phyloP scores from a whole-genome alignment of 2,888 invertebrate genomes.

The Xanthia icteritia region DNA sequence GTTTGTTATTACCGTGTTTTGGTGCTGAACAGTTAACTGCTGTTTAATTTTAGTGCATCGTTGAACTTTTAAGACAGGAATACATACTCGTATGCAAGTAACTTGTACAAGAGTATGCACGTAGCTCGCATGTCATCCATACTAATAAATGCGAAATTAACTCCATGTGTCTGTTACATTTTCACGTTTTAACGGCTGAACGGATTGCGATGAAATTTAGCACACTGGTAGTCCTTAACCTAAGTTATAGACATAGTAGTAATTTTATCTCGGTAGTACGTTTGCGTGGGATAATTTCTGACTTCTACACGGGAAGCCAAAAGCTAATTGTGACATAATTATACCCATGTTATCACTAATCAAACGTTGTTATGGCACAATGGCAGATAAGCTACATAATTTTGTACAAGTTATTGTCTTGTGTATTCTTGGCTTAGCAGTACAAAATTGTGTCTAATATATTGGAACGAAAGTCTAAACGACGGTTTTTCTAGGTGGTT shows the following conservation, averaged over 20 bases:
- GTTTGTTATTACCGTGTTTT: conserved; percentile 23
- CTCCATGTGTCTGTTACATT: too few relatives aligned
- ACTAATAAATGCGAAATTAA: too few relatives aligned
- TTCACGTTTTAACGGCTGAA: too few relatives aligned
- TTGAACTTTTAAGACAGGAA: neutral
- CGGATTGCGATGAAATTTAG: too few relatives aligned
- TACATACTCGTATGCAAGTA: neutral
- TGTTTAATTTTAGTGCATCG: neutral
- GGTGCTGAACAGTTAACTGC: neutral
- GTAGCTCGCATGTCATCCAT: too few relatives aligned
- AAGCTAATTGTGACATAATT: too few relatives aligned
- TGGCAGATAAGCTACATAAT: neutral
- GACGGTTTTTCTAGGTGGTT: conserved; percentile 14
- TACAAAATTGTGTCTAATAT: conserved; percentile 20
- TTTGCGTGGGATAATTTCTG: too few relatives aligned
- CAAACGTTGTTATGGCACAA: neutral
- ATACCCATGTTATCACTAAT: neutral
- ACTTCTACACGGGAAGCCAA: too few relatives aligned
- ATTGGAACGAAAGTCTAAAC: conserved; percentile 5
- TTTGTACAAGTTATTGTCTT: neutral
- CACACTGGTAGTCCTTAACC: too few relatives aligned
- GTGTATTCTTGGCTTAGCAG: neutral
- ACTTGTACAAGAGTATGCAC: neutral
- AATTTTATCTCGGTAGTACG: too few relatives aligned
- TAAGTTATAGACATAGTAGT: too few relatives aligned